phyloP scores from a whole-genome alignment of 2,888 invertebrate genomes.

The Drosophila kokeensis region DNA sequence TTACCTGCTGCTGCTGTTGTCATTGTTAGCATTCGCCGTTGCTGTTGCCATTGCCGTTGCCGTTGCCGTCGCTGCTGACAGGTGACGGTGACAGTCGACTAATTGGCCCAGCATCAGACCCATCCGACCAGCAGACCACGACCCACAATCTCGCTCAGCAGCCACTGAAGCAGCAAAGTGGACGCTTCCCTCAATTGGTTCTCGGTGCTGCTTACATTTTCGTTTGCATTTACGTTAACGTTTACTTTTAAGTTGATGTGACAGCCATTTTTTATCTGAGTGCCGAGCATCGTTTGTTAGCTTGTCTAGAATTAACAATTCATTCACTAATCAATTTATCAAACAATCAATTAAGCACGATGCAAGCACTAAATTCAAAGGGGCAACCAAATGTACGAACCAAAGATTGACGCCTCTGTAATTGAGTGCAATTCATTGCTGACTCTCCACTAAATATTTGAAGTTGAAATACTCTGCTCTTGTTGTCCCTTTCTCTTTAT shows the following conservation, averaged over 20 bases:
- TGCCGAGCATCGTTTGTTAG: conserved; percentile 14
- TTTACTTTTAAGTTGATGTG: conserved; percentile 23
- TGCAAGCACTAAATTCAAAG: conserved; percentile 6
- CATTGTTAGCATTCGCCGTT: conserved; percentile 33
- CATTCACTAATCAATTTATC: conserved; percentile 63
- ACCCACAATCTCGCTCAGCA: conserved; percentile 51
- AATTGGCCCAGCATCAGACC: conserved; percentile 57
- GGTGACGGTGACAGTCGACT: conserved; percentile 65
- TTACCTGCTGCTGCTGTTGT: conserved; percentile 35
- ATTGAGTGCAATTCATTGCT: background rate
- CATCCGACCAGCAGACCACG: conserved; percentile 38
- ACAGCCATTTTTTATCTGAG: conserved; percentile 55
- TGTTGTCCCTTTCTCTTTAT: background rate
- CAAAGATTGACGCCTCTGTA: background rate
- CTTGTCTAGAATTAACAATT: conserved; percentile 56
- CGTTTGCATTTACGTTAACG: conserved; percentile 28
- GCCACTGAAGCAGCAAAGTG: conserved; percentile 58
- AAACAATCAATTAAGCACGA: conserved; percentile 59
- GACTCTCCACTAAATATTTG: background rate
- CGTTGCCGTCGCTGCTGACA: conserved; percentile 33
- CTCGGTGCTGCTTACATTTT: conserved; percentile 15
- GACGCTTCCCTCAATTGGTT: conserved; percentile 21
- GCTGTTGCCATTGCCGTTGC: conserved; percentile 19
- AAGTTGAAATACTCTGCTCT: background rate
- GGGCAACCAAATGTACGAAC: background rate